Conservation (phyloP, 2,888 invertebrate species). For the Harpalus rufipes region DNA sequence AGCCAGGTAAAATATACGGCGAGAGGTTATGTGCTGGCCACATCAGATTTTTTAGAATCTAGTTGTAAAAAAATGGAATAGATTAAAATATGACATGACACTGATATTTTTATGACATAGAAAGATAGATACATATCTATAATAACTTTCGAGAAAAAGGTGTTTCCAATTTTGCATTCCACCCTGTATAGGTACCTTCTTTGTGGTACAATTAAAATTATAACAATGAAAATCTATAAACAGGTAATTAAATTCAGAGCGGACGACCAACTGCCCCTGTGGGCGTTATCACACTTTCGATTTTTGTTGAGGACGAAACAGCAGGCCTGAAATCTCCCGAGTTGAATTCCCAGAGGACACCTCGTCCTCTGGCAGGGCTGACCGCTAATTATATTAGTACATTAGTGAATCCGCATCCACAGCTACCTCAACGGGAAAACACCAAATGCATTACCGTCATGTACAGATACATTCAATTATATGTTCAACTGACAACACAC, state of each 20-base stretch:
- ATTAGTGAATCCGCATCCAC: constrained; percentile 56
- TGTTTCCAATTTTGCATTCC: too few relatives aligned
- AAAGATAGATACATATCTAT: too few relatives aligned
- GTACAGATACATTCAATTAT: constrained; percentile 60
- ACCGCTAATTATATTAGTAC: constrained; percentile 65
- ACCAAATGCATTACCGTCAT: constrained; percentile 58
- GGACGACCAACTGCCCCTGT: background rate
- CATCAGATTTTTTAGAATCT: too few relatives aligned
- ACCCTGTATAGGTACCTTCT: too few relatives aligned
- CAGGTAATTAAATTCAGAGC: background rate
- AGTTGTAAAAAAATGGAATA: too few relatives aligned
- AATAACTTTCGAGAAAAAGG: too few relatives aligned
- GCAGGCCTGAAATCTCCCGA: background rate
- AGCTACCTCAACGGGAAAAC: constrained; percentile 46
- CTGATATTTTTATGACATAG: too few relatives aligned
- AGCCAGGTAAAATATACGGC: too few relatives aligned
- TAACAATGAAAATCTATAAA: too few relatives aligned
- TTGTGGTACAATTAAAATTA: too few relatives aligned
- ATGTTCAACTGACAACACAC: constrained; percentile 6
- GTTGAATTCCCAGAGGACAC: constrained; percentile 1
- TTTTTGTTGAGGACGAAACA: background rate
- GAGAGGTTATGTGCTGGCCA: too few relatives aligned
- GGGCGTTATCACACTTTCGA: background rate
- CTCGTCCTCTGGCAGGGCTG: constrained; percentile 25
- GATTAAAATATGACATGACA: too few relatives aligned